phyloP scores from a whole-genome alignment of 2,888 invertebrate species.

The Achlya flavicornis region DNA sequence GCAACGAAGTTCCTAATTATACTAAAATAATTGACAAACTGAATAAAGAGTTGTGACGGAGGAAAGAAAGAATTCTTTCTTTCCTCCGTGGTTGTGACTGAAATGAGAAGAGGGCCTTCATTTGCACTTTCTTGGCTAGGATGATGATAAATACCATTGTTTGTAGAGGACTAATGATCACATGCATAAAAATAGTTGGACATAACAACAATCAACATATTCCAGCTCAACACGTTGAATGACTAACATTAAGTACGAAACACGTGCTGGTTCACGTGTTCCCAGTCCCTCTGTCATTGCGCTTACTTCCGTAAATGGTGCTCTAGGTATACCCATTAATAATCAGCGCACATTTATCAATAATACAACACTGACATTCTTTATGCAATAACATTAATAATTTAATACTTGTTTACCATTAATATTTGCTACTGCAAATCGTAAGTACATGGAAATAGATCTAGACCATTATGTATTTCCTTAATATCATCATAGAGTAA shows the following conservation, averaged over 20 bases:
- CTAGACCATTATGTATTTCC: not conserved
- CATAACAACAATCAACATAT: not conserved
- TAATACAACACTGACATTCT: slow-evolving; percentile 49
- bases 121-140: not conserved
- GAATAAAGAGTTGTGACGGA: not conserved
- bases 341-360: slow-evolving; percentile 17
- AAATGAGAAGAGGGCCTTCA: not conserved
- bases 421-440: not conserved
- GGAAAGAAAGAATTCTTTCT: too few relatives aligned
- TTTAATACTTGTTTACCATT: slow-evolving; percentile 9
- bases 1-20: too few relatives aligned
- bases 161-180: not conserved
- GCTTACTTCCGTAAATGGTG: slow-evolving; percentile 7
- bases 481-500: too few relatives aligned
- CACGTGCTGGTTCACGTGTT: slow-evolving; percentile 2
- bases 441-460: not conserved
- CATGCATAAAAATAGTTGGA: not conserved
- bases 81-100: too few relatives aligned
- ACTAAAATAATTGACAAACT: not conserved
- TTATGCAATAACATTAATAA: slow-evolving; percentile 15
- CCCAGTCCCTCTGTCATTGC: slow-evolving; percentile 6
- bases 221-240: not conserved
- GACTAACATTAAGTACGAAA: slow-evolving; percentile 6
- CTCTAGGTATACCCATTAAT: not conserved
- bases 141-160: slow-evolving; percentile 1